These are phyloP conservation scores for Aphidius gifuensis DNA, from an alignment of 1,140 invertebrate species.

Conservation along the genomic window DNA sequence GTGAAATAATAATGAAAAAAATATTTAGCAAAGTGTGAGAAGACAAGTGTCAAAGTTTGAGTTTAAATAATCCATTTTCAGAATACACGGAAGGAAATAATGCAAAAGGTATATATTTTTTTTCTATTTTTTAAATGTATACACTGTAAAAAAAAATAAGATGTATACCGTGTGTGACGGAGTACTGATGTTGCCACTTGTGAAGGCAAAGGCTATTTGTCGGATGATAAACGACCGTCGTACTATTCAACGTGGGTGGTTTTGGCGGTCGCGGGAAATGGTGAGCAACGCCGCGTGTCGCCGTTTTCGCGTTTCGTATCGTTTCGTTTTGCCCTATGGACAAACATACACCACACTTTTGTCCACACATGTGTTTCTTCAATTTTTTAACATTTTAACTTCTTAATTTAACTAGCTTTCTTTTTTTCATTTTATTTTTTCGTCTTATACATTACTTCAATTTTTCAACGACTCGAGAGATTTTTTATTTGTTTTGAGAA, in stretches of 20 bases:
- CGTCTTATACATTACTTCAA: too few species aligned
- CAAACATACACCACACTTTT: conserved; percentile 10
- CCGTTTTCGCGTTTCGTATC: conserved; percentile 44
- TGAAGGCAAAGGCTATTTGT: conserved; percentile 48
- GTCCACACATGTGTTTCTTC: conserved; percentile 4
- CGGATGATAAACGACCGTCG: conserved; percentile 55
- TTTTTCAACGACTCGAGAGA: background rate
- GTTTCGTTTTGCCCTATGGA: conserved; percentile 38
- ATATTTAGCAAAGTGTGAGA: background rate
- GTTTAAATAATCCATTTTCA: conserved; percentile 8
- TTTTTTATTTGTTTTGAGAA: too few species aligned
- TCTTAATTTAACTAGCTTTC: too few species aligned
- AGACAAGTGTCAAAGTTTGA: conserved; percentile 13
- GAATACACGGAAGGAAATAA: too few species aligned
- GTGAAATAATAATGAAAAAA: background rate
- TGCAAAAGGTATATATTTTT: too few species aligned
- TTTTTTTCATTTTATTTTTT: too few species aligned
- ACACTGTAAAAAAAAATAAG: conserved; percentile 4
- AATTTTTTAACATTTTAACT: background rate
- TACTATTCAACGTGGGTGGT: conserved; percentile 50
- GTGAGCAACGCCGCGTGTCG: conserved; percentile 53
- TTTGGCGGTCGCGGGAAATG: conserved; percentile 51
- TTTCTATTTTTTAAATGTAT: background rate
- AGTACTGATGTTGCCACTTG: conserved; percentile 25
- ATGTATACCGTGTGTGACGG: conserved; percentile 18